Conservation (phyloP, 2,888 invertebrate species). For the Epirrhoe alternata region DNA sequence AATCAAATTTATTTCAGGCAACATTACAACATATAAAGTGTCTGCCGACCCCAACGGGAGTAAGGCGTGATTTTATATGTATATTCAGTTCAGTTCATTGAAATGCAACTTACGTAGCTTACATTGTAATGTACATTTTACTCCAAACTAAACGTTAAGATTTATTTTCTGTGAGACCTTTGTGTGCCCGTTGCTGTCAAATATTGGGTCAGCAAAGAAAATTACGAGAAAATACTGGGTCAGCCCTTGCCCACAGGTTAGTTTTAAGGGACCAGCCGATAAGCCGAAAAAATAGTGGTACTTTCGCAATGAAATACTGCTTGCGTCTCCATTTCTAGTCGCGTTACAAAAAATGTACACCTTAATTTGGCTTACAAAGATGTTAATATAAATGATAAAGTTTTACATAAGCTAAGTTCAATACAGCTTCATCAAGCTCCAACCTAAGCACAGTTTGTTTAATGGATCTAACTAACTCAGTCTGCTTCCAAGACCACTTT, state of each 20-base stretch:
- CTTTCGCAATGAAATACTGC: slow-evolving; percentile 35
- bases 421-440: no score
- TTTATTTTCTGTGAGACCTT: slow-evolving; percentile 38
- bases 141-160: slow-evolving; percentile 29
- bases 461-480: no score
- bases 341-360: slow-evolving; percentile 17
- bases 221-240: slow-evolving; percentile 44
- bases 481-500: no score
- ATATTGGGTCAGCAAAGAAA: slow-evolving; percentile 42
- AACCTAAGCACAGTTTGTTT: no score
- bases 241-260: slow-evolving; percentile 49
- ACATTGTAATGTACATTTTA: slow-evolving; percentile 3
- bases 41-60: no score
- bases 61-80: no score
- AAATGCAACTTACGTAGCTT: neutral
- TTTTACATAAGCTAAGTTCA: no score
- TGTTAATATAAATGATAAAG: no score
- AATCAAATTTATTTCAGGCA: no score
- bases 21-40: no score
- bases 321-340: slow-evolving; percentile 21
- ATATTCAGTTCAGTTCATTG: no score
- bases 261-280: slow-evolving; percentile 50
- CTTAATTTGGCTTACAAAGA: slow-evolving; percentile 3
- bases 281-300: slow-evolving; percentile 48
- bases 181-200: slow-evolving; percentile 50